Evolutionary conservation across 2,888 invertebrate species (phyloP), one percentile per base, ranked within the genome.

Genomic region (Drosophila atripex): DNA sequence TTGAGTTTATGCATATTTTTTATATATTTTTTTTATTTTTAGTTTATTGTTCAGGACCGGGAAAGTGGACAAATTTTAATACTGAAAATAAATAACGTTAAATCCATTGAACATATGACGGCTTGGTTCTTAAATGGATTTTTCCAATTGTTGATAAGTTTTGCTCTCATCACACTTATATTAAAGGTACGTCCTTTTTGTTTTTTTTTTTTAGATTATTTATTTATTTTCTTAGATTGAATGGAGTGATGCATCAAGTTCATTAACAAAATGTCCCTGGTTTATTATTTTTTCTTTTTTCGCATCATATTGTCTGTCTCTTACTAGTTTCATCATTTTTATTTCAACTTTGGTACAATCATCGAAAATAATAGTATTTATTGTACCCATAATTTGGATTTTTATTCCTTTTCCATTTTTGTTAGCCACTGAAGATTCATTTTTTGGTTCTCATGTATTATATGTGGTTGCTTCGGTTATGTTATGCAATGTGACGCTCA

Each of bases 21-120:
- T 14, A n/a, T n/a, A n/a, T n/a, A n/a, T n/a, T n/a, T n/a, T 21
- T 18, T 21, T 3, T 35, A 30, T 2, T 53, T 38, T 3, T 32
- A 80, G 80, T 53, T 75, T 25, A 75, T 82, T 0, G 73, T 77
- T 0, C 61, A 84, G 45, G 86, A 82, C 23, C 59, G 63, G 1
- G 72, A 69, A 1, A 4, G 54, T 1, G 64, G 68, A 0, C 32
- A 59, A 6, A 53, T 71, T 2, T 70, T 61, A 9, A 14, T 60
- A 2, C 41, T 80, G 5, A 21, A 72, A 21, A 45, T 38, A 5
- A 72, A 58, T 7, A 45, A 57, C 5, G 41, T 43, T 0, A 18
- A 21, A 0, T 39, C 35, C 0, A 18, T 28, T 4, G 7, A 71
- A 9, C 77, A 86, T n/a, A 39, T 68, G 6, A 18, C 32, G 0